Evolutionary conservation across 2,113 vertebrate species (phyloP).

Genomic region (Callopanchax toddi): DNA sequence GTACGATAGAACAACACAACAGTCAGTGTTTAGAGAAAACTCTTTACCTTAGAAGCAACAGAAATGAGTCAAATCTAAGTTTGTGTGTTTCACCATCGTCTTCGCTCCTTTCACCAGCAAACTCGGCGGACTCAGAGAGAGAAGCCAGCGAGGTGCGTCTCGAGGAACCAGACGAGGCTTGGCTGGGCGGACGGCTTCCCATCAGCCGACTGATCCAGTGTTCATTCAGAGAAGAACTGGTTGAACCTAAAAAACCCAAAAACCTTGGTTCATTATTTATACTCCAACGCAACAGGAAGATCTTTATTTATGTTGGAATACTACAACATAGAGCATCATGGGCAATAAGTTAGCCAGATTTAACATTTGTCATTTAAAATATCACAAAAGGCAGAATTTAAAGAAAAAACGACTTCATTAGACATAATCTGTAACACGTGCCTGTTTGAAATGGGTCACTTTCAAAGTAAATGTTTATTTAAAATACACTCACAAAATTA

Average conservation of each 20-base stretch:
- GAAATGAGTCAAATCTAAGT: not conserved
- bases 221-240: constrained; percentile 95
- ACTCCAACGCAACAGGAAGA: too few species aligned
- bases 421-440: too few species aligned
- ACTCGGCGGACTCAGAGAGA: constrained; percentile 93
- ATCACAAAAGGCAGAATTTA: too few species aligned
- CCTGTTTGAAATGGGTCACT: too few species aligned
- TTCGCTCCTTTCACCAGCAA: constrained; percentile 92
- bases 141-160: constrained; percentile 94
- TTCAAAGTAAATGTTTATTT: too few species aligned
- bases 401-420: too few species aligned
- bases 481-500: too few species aligned
- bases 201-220: constrained; percentile 97
- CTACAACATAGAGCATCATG: not conserved
- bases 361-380: too few species aligned
- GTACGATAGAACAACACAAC: constrained; percentile 55
- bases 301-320: too few species aligned
- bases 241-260: constrained; percentile 84
- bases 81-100: constrained; percentile 87
- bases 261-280: not conserved
- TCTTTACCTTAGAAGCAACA: not conserved
- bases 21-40: not conserved
- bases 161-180: constrained; percentile 93
- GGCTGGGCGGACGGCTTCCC: constrained; percentile 92
- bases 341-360: too few species aligned